Evolutionary conservation across 2,888 invertebrate species (phyloP).

Genomic region (Petrophora chlorosata): DNA sequence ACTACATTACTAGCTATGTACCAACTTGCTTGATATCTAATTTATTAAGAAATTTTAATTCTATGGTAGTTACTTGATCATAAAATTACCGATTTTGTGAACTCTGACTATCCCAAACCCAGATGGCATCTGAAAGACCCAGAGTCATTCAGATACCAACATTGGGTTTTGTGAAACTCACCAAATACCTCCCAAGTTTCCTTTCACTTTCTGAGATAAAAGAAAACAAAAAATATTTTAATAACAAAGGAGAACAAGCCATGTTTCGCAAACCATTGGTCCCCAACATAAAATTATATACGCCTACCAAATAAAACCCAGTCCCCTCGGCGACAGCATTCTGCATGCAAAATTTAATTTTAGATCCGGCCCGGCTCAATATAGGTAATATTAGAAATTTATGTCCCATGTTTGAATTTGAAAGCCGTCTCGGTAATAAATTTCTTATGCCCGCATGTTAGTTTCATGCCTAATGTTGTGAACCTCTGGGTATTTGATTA

Average conservation of each 20-base stretch:
- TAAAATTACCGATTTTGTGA: no score
- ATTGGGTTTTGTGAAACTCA: no score
- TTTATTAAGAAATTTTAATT: no score
- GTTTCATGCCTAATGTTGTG: conserved; percentile 23
- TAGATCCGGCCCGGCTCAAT: conserved; percentile 78
- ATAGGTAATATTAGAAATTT: conserved; percentile 81
- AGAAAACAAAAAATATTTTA: conserved; percentile 41
- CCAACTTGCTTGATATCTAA: no score
- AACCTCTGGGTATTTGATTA: conserved; percentile 7
- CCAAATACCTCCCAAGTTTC: no score
- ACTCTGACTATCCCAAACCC: no score
- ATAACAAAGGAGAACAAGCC: conserved; percentile 61
- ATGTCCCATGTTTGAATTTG: conserved; percentile 76
- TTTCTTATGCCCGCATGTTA: conserved; percentile 44
- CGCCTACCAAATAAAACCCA: conserved; percentile 81
- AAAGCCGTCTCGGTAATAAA: conserved; percentile 62
- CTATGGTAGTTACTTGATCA: no score
- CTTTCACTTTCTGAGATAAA: conserved; percentile 2
- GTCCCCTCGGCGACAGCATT: conserved; percentile 63
- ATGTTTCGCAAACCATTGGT: conserved; percentile 80
- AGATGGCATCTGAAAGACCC: no score
- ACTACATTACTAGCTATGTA: no score
- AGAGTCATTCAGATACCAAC: no score
- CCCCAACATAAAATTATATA: conserved; percentile 82
- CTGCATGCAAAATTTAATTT: conserved; percentile 83